Evolutionary conservation across 2,888 invertebrate species (phyloP).

Genomic region (Aleiodes testaceus): DNA sequence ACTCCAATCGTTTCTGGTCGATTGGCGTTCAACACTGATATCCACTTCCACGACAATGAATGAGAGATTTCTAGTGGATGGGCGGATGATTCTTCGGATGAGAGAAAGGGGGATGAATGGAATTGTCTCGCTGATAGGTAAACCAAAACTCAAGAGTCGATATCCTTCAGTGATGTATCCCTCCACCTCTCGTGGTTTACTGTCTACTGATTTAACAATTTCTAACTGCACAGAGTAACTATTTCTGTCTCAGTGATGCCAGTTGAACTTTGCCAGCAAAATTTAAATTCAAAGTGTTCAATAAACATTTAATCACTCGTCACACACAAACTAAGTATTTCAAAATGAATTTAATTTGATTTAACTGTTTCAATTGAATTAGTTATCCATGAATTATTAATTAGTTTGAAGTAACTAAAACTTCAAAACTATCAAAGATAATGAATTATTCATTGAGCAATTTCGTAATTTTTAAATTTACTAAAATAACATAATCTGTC

Average conservation of each 20-base stretch:
- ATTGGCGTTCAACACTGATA: slow-evolving; percentile 60
- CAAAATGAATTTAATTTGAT: slow-evolving; percentile 17
- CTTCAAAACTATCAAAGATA: neutral
- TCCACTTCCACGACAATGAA: slow-evolving; percentile 56
- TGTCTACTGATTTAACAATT: no score
- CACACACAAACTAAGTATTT: neutral
- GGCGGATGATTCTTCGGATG: slow-evolving; percentile 17
- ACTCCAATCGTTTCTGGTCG: slow-evolving; percentile 60
- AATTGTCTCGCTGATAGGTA: slow-evolving; percentile 20
- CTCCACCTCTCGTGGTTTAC: no score
- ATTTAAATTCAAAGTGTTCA: neutral
- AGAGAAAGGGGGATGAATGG: slow-evolving; percentile 13
- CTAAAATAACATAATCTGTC: no score
- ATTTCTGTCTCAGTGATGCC: no score
- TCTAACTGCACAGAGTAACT: no score
- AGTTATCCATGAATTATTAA: slow-evolving; percentile 25
- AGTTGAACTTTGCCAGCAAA: no score
- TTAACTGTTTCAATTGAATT: neutral
- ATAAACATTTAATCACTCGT: neutral
- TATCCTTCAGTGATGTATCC: slow-evolving; percentile 51
- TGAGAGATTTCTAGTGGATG: slow-evolving; percentile 49
- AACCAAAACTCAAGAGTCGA: slow-evolving; percentile 53
- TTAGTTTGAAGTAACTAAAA: slow-evolving; percentile 6
- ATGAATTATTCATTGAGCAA: slow-evolving; percentile 13
- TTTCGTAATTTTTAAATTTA: no score